Evolutionary conservation across 2,797 vertebrate genomes (phyloP), one percentile per base, ranked within the genome.

Genomic region (Alectoris magna): DNA sequence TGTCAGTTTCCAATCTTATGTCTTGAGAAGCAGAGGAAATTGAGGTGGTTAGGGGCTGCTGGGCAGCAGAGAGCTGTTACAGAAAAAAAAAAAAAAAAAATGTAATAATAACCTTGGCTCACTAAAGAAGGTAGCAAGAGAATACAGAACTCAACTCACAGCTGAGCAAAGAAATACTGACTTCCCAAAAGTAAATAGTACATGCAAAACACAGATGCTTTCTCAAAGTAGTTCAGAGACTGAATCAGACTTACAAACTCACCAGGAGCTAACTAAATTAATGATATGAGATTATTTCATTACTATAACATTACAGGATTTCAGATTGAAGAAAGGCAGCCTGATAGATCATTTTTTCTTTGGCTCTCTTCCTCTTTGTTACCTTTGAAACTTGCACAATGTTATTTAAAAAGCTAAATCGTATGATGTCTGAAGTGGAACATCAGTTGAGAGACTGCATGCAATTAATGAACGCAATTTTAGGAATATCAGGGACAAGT

Each of bases 1-100:
- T 90, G 91, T 90, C 94, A 67, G 88, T 90, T 96, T 98, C 92
- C 94, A 97, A 86, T 95, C 93, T 93, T 90, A 96, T 38, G 31
- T 19, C 58, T 93, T 96, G 68, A 88, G 91, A 96, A 91, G 83
- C 76, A 94, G 48, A 80, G 89, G 91, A 93, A 96, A 97, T 95
- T 85, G 75, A 75, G 83, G 82, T 93, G 75, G 90, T 96, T 95
- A 92, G 85, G 87, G 89, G 87, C 84, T 96, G 27, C 62, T 95
- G 93, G 87, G 93, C 90, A 93, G 87, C 93, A 97, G 94, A 74
- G 86, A 96, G 77, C 86, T 95, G 90, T 91, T 94, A 85, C 22
- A 83, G 91, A 46, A 68, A 94, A 24, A 49, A 49, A 48, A 46
- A 21, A 43, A 17, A 91, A 94, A 55, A 69, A 95, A 95, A 91